These are phyloP conservation scores for Temnothorax unifasciatus DNA, from an alignment of 2,888 invertebrate species.

Conservation along the genomic window DNA sequence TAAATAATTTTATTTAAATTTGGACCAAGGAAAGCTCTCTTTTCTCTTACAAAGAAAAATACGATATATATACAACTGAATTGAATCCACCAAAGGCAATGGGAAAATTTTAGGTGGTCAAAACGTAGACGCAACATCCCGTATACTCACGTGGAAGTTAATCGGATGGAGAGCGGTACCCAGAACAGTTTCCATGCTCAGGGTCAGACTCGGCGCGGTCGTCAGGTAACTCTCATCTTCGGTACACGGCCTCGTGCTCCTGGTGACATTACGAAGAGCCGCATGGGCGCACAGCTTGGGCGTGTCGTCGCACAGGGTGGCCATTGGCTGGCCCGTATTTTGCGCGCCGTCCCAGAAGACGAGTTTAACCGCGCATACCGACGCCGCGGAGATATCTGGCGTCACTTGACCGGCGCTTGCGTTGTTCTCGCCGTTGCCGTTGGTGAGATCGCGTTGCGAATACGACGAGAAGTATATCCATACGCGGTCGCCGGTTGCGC, in stretches of 20 bases:
- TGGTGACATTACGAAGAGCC: slow-evolving; percentile 90
- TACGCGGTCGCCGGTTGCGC: slow-evolving; percentile 92
- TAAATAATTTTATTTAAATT: slow-evolving; percentile 1
- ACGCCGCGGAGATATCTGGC: slow-evolving; percentile 53
- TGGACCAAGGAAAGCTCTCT: not conserved
- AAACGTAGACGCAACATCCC: not conserved
- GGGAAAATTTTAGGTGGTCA: not conserved
- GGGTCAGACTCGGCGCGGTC: slow-evolving; percentile 83
- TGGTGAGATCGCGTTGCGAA: slow-evolving; percentile 90
- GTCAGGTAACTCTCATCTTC: slow-evolving; percentile 93
- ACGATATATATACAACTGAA: not conserved
- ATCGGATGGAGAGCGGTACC: slow-evolving; percentile 93
- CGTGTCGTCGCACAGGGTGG: slow-evolving; percentile 87
- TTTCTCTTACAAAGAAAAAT: not conserved
- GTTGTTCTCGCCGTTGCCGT: slow-evolving; percentile 86
- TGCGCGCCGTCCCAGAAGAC: slow-evolving; percentile 84
- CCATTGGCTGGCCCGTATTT: slow-evolving; percentile 80
- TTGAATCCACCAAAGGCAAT: not conserved
- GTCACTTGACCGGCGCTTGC: slow-evolving; percentile 60
- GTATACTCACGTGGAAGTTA: slow-evolving; percentile 82
- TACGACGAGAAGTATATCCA: slow-evolving; percentile 96
- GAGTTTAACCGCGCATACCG: slow-evolving; percentile 80
- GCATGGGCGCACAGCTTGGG: slow-evolving; percentile 95
- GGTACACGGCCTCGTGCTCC: slow-evolving; percentile 93
- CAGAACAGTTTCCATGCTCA: slow-evolving; percentile 82